Conservation (phyloP, 2,888 invertebrate species). For the Drymonia ruficornis region DNA sequence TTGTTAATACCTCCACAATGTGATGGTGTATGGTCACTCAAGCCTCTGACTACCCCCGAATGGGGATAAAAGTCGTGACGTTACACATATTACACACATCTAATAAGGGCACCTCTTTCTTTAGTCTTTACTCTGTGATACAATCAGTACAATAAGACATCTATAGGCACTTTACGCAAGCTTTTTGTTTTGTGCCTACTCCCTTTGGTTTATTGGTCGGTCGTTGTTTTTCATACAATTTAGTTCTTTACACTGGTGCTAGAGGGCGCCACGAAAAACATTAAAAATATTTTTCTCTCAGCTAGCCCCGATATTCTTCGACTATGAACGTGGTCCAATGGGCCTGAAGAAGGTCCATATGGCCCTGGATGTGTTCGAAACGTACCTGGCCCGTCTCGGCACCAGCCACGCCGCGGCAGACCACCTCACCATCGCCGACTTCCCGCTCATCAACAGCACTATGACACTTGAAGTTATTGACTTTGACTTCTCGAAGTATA, state of each 20-base stretch:
- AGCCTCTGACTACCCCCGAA: no score
- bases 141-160: no score
- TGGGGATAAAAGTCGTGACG: no score
- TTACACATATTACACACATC: no score
- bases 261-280: background rate
- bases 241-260: background rate
- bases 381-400: slow-evolving; percentile 85
- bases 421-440: slow-evolving; percentile 90
- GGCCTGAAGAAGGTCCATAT: slow-evolving; percentile 88
- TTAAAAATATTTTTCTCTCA: slow-evolving; percentile 48
- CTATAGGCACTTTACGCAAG: no score
- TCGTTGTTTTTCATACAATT: background rate
- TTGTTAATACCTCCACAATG: no score
- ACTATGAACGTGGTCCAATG: slow-evolving; percentile 88
- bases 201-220: no score
- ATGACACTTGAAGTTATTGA: slow-evolving; percentile 87
- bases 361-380: slow-evolving; percentile 87
- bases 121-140: no score
- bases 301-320: slow-evolving; percentile 92
- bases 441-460: slow-evolving; percentile 88
- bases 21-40: no score
- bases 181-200: no score
- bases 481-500: slow-evolving; percentile 86
- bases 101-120: no score
- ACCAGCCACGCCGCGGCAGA: slow-evolving; percentile 88